These are phyloP conservation scores for Coendou prehensilis DNA, from an alignment of 2,797 vertebrate species.

Conservation along the genomic window DNA sequence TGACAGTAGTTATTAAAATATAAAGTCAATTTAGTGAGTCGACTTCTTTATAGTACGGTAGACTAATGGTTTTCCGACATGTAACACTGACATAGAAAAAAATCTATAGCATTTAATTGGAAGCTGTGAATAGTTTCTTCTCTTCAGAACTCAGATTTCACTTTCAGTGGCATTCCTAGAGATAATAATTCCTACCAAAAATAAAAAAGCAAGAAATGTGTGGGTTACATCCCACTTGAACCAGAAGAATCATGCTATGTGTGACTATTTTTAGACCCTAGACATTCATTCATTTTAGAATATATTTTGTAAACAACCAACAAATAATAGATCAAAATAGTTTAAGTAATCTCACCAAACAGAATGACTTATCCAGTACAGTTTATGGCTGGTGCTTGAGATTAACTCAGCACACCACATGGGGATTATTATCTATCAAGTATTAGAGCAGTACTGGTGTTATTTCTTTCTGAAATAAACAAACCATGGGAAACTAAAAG, in stretches of 20 bases:
- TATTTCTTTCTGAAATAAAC: conserved; percentile 55
- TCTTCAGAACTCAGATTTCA: conserved; percentile 32
- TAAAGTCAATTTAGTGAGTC: neutral
- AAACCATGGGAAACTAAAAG: neutral
- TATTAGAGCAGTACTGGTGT: neutral
- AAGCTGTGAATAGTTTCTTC: neutral
- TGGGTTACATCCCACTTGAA: neutral
- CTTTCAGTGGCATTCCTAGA: neutral
- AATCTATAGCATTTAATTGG: neutral
- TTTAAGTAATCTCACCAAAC: neutral
- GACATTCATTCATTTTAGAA: conserved; percentile 11
- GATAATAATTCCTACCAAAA: neutral
- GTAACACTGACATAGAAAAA: conserved; percentile 6
- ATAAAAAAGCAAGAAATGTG: neutral
- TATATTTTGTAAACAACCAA: conserved; percentile 2
- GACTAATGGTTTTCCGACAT: neutral
- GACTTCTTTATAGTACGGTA: neutral
- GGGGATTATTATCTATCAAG: neutral
- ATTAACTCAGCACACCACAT: neutral
- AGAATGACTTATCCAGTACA: neutral
- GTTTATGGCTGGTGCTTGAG: neutral
- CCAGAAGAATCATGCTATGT: neutral
- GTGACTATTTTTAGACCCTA: neutral
- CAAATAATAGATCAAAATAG: neutral
- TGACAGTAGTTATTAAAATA: conserved; percentile 25